phyloP scores from a whole-genome alignment of 2,113 vertebrate species.

The Pelecanoides urinatrix region DNA sequence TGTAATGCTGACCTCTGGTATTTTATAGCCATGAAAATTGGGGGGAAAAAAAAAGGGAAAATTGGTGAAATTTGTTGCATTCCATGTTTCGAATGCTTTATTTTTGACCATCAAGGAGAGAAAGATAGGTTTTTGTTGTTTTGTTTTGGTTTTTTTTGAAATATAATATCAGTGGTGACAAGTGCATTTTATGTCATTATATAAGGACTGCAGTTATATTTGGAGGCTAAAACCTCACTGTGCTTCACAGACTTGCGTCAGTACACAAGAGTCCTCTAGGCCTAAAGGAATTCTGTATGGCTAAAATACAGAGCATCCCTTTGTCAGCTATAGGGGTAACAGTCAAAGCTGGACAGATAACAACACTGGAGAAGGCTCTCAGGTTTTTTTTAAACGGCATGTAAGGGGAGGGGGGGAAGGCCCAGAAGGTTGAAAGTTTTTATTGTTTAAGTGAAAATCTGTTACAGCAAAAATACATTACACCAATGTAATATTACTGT shows the following conservation, averaged over 20 bases:
- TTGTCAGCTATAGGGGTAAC: background rate
- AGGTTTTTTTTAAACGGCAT: background rate
- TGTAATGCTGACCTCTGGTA: background rate
- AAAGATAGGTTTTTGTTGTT: background rate
- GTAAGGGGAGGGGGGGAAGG: rapidly evolving
- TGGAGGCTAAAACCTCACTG: background rate
- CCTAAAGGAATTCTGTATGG: background rate
- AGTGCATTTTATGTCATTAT: background rate
- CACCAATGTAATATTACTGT: background rate
- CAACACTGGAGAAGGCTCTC: background rate
- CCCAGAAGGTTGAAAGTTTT: background rate
- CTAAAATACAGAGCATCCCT: background rate
- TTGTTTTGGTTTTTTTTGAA: background rate
- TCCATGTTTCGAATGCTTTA: background rate
- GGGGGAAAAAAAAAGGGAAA: background rate
- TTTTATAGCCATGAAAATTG: background rate
- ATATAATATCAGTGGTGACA: background rate
- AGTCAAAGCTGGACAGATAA: background rate
- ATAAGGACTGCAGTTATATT: background rate
- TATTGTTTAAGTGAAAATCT: background rate
- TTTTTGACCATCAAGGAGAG: background rate
- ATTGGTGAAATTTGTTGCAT: background rate
- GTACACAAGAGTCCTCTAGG: background rate
- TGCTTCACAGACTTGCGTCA: background rate
- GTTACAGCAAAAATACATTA: background rate